A percentile compares a stretch with the other conserved stretches of the same genome.
Conservation (phyloP, 2,113 vertebrate genomes). For the Phaethornis superciliosus region DNA sequence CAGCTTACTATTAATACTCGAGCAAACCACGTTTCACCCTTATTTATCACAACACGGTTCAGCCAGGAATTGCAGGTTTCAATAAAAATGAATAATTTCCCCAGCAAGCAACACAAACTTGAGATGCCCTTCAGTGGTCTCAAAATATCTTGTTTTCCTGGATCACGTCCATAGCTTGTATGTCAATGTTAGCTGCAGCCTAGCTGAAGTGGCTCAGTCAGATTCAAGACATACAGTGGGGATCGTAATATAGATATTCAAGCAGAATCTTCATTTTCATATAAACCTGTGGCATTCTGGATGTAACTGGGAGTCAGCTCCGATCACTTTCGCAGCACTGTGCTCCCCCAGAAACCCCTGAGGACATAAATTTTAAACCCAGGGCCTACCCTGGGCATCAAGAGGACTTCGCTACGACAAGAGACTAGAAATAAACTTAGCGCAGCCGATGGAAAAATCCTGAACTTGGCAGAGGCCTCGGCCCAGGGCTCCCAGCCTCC, state of each 20-base stretch:
- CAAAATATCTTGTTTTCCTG: slow-evolving; percentile 62
- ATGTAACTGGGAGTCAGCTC: neutral
- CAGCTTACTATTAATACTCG: slow-evolving; percentile 45
- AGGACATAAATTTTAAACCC: neutral
- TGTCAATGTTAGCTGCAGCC: neutral
- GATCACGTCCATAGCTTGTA: neutral
- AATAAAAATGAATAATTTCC: slow-evolving; percentile 34
- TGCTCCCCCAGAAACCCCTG: neutral
- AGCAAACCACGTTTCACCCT: neutral
- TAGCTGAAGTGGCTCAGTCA: neutral
- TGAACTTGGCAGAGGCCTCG: neutral
- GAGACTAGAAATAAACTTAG: neutral
- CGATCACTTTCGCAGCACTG: neutral
- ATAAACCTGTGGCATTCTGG: neutral
- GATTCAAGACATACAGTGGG: neutral
- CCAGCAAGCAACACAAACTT: slow-evolving; percentile 26
- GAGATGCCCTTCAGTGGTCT: slow-evolving; percentile 1
- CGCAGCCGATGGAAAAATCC: slow-evolving; percentile 29
- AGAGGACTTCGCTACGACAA: neutral
- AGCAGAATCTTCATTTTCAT: neutral
- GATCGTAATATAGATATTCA: neutral
- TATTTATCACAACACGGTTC: slow-evolving; percentile 16
- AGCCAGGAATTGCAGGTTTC: slow-evolving; percentile 26
- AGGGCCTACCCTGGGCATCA: neutral
- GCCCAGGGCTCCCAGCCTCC: neutral